Evolutionary conservation across 2,888 invertebrate species (phyloP).

Genomic region (Serripes groenlandicus): DNA sequence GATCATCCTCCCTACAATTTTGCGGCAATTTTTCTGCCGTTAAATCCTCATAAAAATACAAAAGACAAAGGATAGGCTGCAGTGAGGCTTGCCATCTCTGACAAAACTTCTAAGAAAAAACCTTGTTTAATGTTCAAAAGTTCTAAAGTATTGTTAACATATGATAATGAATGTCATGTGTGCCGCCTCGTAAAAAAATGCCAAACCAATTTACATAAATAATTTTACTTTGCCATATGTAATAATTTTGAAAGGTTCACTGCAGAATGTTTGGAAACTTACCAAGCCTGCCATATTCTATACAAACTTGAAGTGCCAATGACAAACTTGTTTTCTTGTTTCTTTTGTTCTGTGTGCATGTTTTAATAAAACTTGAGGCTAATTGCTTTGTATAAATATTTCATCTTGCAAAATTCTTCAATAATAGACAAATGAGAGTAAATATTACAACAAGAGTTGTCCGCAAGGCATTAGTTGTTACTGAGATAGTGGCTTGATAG

Average conservation of each 20-base stretch:
- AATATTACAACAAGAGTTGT: too few species aligned
- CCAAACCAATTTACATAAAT: slow-evolving; percentile 55
- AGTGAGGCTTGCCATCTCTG: background rate
- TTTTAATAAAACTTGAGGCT: too few species aligned
- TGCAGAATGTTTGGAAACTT: slow-evolving; percentile 15
- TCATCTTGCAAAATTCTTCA: too few species aligned
- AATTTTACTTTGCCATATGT: slow-evolving; percentile 47
- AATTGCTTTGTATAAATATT: too few species aligned
- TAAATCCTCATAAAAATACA: slow-evolving; percentile 15
- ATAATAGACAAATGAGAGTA: too few species aligned
- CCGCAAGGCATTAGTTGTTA: too few species aligned
- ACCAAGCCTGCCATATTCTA: slow-evolving; percentile 16
- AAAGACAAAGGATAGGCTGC: slow-evolving; percentile 17
- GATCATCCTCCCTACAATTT: background rate
- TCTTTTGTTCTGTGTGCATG: too few species aligned
- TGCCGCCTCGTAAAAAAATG: slow-evolving; percentile 36
- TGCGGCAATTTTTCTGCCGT: slow-evolving; percentile 7
- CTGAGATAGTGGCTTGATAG: too few species aligned
- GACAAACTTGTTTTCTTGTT: too few species aligned
- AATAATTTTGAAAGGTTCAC: slow-evolving; percentile 51
- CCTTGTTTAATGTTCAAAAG: slow-evolving; percentile 45
- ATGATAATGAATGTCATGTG: slow-evolving; percentile 61
- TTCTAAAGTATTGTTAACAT: slow-evolving; percentile 50
- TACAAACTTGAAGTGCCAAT: background rate
- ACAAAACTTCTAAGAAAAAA: slow-evolving; percentile 9